A percentile compares a stretch with the other conserved stretches of the same genome.
Evolutionary conservation across 2,113 vertebrate species (phyloP).

Genomic region (Nerophis ophidion): DNA sequence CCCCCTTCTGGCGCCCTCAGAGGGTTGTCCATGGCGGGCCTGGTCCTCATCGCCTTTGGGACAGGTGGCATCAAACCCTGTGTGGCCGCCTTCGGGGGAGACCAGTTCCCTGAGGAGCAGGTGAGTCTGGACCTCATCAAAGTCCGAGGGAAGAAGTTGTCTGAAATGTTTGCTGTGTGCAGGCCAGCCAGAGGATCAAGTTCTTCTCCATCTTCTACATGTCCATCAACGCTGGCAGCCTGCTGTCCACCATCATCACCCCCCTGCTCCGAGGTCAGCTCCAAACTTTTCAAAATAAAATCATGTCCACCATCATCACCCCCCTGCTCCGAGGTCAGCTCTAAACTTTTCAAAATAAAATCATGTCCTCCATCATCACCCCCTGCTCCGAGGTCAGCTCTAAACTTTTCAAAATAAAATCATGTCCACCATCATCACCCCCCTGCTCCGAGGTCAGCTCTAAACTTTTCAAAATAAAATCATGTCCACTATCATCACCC

Average conservation of each 20-base stretch:
- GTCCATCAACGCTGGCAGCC: constrained; percentile 92
- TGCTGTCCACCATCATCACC: constrained; percentile 91
- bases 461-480: no score
- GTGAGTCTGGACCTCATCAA: constrained; percentile 67
- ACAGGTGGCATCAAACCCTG: constrained; percentile 98
- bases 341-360: no score
- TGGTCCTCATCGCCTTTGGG: constrained; percentile 89
- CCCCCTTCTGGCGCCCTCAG: constrained; percentile 39
- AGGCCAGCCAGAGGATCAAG: constrained; percentile 84
- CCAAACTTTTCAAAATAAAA: no score
- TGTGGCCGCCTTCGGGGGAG: constrained; percentile 93
- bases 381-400: no score
- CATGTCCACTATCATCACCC: no score
- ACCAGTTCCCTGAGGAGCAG: constrained; percentile 91
- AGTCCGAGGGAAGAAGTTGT: not conserved
- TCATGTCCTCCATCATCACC: no score
- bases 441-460: no score
- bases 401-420: no score
- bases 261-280: constrained; percentile 88
- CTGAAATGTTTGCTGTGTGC: not conserved
- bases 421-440: no score
- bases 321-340: no score
- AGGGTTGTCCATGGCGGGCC: constrained; percentile 80
- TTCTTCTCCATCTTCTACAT: constrained; percentile 99
- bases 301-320: no score